Conservation (phyloP, 2,797 vertebrate species). For the Lutjanus argentimaculatus region DNA sequence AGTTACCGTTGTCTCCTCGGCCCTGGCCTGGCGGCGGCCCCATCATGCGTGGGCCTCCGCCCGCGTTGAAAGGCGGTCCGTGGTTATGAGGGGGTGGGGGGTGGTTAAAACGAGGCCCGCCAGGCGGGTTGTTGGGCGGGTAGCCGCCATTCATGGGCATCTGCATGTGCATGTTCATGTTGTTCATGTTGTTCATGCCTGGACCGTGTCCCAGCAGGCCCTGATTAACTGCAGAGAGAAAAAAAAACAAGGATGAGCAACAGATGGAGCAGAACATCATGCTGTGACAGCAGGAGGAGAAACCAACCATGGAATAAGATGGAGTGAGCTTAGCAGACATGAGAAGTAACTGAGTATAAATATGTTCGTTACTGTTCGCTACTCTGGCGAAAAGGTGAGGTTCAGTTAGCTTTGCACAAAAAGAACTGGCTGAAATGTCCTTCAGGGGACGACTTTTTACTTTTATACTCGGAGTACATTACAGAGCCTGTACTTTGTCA, state of each 20-base stretch:
- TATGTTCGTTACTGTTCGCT: too few species aligned
- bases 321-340: background rate
- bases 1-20: slow-evolving; percentile 86
- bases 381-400: too few species aligned
- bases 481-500: too few species aligned
- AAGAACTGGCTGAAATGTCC: too few species aligned
- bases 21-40: slow-evolving; percentile 90
- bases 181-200: slow-evolving; percentile 79
- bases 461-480: too few species aligned
- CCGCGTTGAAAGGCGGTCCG: slow-evolving; percentile 83
- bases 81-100: slow-evolving; percentile 90
- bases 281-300: background rate
- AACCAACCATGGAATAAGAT: background rate
- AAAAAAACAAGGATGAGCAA: background rate
- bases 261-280: background rate
- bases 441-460: too few species aligned
- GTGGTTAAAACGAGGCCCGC: slow-evolving; percentile 89
- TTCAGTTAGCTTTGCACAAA: too few species aligned
- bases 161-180: slow-evolving; percentile 87
- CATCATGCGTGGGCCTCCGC: slow-evolving; percentile 90
- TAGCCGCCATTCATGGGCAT: slow-evolving; percentile 92
- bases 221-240: slow-evolving; percentile 77
- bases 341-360: too few species aligned
- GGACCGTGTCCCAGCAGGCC: slow-evolving; percentile 91
- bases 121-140: slow-evolving; percentile 88